phyloP scores from a whole-genome alignment of 2,888 invertebrate genomes.

The Chrysotoxum bicinctum region DNA sequence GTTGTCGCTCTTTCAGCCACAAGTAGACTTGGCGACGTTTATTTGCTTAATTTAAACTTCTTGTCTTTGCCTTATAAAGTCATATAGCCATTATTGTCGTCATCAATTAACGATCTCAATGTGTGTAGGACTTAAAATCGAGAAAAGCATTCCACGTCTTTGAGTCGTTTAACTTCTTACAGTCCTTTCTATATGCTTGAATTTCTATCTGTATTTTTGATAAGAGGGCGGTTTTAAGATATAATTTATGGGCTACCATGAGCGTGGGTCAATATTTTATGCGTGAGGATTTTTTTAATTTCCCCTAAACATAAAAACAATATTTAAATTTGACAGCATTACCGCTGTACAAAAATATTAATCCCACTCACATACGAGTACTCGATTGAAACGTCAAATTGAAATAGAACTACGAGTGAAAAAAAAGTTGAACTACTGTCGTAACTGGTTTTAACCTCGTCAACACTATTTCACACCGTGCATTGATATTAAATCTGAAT shows the following conservation, averaged over 20 bases:
- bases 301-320: constrained; percentile 1
- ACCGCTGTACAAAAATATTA: constrained; percentile 42
- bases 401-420: background rate
- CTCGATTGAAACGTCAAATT: constrained; percentile 28
- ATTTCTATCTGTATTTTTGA: background rate
- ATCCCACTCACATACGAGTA: constrained; percentile 16
- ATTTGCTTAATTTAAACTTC: constrained; percentile 63
- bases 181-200: constrained; percentile 12
- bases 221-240: constrained; percentile 39
- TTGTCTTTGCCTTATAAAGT: constrained; percentile 68
- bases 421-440: constrained; percentile 1
- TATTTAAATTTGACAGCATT: constrained; percentile 25
- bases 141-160: constrained; percentile 14
- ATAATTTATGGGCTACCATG: constrained; percentile 54
- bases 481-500: constrained; percentile 13
- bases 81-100: constrained; percentile 39
- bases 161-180: constrained; percentile 54
- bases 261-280: constrained; percentile 59
- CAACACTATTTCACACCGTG: background rate
- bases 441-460: constrained; percentile 42
- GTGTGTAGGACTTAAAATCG: constrained; percentile 52
- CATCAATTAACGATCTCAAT: constrained; percentile 43
- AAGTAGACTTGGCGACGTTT: constrained; percentile 62
- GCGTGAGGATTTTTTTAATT: constrained; percentile 52
- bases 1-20: constrained; percentile 10